phyloP scores from a whole-genome alignment of 2,888 invertebrate species.

The Timema cristinae region DNA sequence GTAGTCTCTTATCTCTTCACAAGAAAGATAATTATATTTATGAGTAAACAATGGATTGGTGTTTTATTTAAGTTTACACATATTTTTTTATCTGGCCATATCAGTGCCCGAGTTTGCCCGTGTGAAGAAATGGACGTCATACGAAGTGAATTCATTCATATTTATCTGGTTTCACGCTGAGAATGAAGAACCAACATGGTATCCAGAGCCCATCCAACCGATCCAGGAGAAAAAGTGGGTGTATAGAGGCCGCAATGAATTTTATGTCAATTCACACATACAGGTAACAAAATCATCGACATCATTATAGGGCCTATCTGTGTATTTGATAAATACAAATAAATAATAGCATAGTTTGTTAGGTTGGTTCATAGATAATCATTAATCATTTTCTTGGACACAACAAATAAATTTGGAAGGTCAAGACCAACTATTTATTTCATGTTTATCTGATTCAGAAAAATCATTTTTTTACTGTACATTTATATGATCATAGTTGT shows the following conservation, averaged over 20 bases:
- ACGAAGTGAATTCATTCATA: conserved; percentile 68
- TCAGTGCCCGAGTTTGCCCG: conserved; percentile 66
- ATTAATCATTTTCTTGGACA: too few species aligned
- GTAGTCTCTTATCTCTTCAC: too few species aligned
- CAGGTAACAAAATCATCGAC: conserved; percentile 50
- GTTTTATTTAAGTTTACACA: background rate
- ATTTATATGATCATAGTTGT: too few species aligned
- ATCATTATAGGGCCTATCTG: too few species aligned
- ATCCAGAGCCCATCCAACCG: conserved; percentile 53
- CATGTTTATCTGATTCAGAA: too few species aligned
- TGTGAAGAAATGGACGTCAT: conserved; percentile 63
- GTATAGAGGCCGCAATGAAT: conserved; percentile 75
- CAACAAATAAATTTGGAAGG: too few species aligned
- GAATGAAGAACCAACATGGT: conserved; percentile 63
- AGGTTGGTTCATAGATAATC: too few species aligned
- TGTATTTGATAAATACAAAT: too few species aligned
- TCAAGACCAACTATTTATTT: too few species aligned
- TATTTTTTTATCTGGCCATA: background rate
- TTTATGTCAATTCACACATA: conserved; percentile 70
- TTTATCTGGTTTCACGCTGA: conserved; percentile 84
- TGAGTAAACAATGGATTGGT: background rate
- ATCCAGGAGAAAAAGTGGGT: conserved; percentile 55
- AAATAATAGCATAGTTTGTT: too few species aligned
- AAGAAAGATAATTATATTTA: too few species aligned
- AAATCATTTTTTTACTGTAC: too few species aligned